Evolutionary conservation across 2,797 vertebrate species (phyloP).

Genomic region (Rhabdomys pumilio): DNA sequence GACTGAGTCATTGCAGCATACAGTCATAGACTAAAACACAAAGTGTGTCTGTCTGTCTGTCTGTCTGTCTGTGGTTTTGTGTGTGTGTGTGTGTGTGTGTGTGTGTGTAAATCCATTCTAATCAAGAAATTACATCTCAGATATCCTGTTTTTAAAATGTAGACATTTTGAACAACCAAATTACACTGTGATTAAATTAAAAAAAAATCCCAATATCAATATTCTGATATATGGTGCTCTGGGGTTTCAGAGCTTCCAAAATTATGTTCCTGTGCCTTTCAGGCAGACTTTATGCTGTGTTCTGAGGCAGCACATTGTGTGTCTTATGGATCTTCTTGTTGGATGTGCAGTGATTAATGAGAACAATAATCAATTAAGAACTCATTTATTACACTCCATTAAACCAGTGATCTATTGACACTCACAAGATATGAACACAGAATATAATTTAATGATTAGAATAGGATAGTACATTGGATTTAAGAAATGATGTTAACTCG

Average conservation of each 20-base stretch:
- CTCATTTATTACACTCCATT: conserved; percentile 78
- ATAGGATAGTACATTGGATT: conserved; percentile 63
- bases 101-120: conserved; percentile 21
- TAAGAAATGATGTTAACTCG: conserved; percentile 62
- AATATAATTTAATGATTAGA: conserved; percentile 70
- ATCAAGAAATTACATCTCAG: conserved; percentile 63
- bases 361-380: conserved; percentile 81
- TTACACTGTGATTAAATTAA: conserved; percentile 62
- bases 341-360: conserved; percentile 74
- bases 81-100: neutral
- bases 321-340: conserved; percentile 51
- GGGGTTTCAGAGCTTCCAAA: conserved; percentile 65
- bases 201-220: conserved; percentile 64
- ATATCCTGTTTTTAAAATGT: conserved; percentile 29
- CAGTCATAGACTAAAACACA: conserved; percentile 37
- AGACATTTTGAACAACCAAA: conserved; percentile 68
- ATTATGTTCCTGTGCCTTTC: conserved; percentile 55
- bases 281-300: conserved; percentile 54
- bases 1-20: conserved; percentile 21
- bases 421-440: conserved; percentile 68
- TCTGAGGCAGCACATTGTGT: conserved; percentile 16
- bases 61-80: neutral
- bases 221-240: conserved; percentile 59
- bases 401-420: conserved; percentile 78
- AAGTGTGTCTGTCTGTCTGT: neutral